Evolutionary conservation across 2,797 vertebrate genomes (phyloP).

Genomic region (Pteronotus mesoamericanus): DNA sequence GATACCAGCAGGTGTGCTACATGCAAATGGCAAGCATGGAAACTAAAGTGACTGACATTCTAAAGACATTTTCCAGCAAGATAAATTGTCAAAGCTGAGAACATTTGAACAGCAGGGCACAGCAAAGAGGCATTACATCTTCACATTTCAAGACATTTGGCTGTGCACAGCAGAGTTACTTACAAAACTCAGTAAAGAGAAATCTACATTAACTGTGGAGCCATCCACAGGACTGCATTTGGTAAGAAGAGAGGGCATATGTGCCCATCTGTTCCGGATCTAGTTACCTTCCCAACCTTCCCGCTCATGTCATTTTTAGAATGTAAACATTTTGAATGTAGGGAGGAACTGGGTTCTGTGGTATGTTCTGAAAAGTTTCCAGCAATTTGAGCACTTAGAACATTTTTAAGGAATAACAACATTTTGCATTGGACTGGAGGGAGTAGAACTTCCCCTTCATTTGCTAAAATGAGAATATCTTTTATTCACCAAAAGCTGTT

Average conservation of each 20-base stretch:
- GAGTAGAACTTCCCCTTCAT: slow-evolving; percentile 78
- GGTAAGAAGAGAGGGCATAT: slow-evolving; percentile 78
- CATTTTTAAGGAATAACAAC: slow-evolving; percentile 78
- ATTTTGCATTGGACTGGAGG: slow-evolving; percentile 78
- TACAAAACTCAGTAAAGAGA: slow-evolving; percentile 71
- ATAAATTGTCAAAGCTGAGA: slow-evolving; percentile 79
- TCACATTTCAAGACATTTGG: slow-evolving; percentile 78
- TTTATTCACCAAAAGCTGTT: slow-evolving; percentile 80
- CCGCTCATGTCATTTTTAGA: slow-evolving; percentile 77
- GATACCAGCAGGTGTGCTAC: slow-evolving; percentile 73
- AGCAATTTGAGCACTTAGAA: slow-evolving; percentile 77
- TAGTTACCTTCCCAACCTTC: slow-evolving; percentile 78
- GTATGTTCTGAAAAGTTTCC: slow-evolving; percentile 76
- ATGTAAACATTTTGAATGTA: slow-evolving; percentile 77
- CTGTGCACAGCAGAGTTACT: slow-evolving; percentile 71
- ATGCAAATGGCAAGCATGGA: slow-evolving; percentile 70
- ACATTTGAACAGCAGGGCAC: slow-evolving; percentile 78
- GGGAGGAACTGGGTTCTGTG: slow-evolving; percentile 75
- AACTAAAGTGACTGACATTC: slow-evolving; percentile 75
- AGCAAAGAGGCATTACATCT: slow-evolving; percentile 76
- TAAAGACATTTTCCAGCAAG: slow-evolving; percentile 76
- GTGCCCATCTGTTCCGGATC: slow-evolving; percentile 78
- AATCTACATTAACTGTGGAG: slow-evolving; percentile 76
- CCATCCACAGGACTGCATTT: slow-evolving; percentile 74
- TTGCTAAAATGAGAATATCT: slow-evolving; percentile 79